Conservation (phyloP, 2,888 invertebrate species). For the Adelognathus sp. region DNA sequence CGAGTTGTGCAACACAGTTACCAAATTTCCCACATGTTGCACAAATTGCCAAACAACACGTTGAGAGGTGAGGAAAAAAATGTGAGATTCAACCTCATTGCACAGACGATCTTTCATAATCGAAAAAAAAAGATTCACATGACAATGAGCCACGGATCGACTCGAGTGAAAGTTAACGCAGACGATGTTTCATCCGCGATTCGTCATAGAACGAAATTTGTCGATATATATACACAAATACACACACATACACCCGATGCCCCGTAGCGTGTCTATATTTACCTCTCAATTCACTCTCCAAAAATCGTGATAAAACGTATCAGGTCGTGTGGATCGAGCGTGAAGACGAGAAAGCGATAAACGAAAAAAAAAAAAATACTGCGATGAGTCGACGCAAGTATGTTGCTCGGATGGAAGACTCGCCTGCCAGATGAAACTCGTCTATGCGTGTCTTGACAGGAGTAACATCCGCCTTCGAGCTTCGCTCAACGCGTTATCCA, state of each 20-base stretch:
- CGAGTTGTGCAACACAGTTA: neutral
- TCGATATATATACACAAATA: too few relatives aligned
- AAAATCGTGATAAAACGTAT: neutral
- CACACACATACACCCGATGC: slow-evolving; percentile 42
- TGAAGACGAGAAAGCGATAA: neutral
- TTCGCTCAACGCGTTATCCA: slow-evolving; percentile 30
- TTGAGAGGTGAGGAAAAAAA: neutral
- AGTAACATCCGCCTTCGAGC: slow-evolving; percentile 33
- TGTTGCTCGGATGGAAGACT: slow-evolving; percentile 61
- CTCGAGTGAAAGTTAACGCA: slow-evolving; percentile 36
- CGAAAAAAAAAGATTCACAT: slow-evolving; percentile 1
- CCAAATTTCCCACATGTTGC: neutral
- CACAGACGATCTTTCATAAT: slow-evolving; percentile 20
- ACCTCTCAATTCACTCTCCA: slow-evolving; percentile 30
- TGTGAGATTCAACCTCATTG: neutral
- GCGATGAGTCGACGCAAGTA: neutral
- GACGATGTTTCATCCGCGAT: slow-evolving; percentile 30
- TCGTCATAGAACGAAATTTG: slow-evolving; percentile 43
- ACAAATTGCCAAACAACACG: neutral
- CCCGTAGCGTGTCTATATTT: slow-evolving; percentile 37
- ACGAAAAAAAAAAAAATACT: neutral
- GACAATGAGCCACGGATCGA: slow-evolving; percentile 31
- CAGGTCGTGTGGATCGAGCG: neutral
- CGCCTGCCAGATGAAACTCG: slow-evolving; percentile 61
- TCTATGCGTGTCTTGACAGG: slow-evolving; percentile 66